A percentile compares a stretch with the other conserved stretches of the same genome.
Conservation (phyloP, 2,113 vertebrate genomes). For the Australoheros scitulus region DNA sequence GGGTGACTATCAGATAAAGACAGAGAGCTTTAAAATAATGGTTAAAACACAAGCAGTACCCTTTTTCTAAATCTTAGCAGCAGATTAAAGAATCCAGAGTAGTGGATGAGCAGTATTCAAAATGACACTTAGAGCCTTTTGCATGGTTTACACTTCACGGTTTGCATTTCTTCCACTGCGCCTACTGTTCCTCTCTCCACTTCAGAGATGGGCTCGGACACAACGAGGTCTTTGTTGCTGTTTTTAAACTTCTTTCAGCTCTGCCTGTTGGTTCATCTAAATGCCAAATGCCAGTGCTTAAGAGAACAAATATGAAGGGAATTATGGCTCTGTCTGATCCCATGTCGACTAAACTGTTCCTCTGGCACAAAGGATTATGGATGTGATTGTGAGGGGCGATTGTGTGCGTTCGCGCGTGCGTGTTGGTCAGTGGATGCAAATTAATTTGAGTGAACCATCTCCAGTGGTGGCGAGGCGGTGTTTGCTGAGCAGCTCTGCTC, state of each 20-base stretch:
- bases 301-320: constrained; percentile 55
- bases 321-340: constrained; percentile 48
- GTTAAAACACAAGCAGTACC: background rate
- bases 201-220: constrained; percentile 3
- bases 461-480: constrained; percentile 4
- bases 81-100: constrained; percentile 1
- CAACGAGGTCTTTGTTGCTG: constrained; percentile 49
- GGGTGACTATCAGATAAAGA: background rate
- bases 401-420: constrained; percentile 1
- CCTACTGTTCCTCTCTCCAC: background rate
- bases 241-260: constrained; percentile 45
- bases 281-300: constrained; percentile 48
- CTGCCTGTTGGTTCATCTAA: constrained; percentile 45
- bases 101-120: constrained; percentile 7
- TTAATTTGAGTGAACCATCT: constrained; percentile 47
- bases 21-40: background rate
- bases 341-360: constrained; percentile 34
- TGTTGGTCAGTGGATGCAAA: constrained; percentile 21
- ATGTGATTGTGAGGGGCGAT: constrained; percentile 46
- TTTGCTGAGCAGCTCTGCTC: constrained; percentile 42
- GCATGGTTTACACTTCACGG: background rate
- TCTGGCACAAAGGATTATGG: constrained; percentile 54
- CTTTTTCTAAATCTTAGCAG: background rate
- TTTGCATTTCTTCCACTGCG: constrained; percentile 5
- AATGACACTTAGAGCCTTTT: constrained; percentile 8